Base-by-base conservation (phyloP, 2,113 vertebrate genomes). In the Rhinolophus ferrumequinum region DNA sequence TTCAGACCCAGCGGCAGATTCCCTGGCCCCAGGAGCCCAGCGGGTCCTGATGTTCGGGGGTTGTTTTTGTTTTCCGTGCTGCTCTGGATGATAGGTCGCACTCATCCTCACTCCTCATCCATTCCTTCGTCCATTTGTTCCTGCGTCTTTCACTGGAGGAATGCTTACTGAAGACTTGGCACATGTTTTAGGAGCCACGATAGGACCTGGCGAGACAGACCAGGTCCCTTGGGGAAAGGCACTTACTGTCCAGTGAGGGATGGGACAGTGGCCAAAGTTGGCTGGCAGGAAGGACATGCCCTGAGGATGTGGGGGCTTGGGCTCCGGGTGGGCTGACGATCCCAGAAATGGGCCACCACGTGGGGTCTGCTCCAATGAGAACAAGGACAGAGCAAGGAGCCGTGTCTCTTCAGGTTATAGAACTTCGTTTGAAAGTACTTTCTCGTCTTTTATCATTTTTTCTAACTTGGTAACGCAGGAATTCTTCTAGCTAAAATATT, bases 191-290 rank as follows among this genome's bases (percentile, higher is more conserved):
- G 38, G 33, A 22, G 62, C 44, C 47, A 2, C 3, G 21, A 12
- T 15, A 50, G 64, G 60, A 9, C 19, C 6, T 22, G 28, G 30
- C 0, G 11, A 44, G 77, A 38, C 41, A 21, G 79, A 22, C 81
- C 19, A 21, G 30, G 44, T 10, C 76, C 41, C 11, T n/a, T 3
- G 38, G 11, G 28, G 60, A 38, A 26, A 41, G 26, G 30, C 58
- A 19, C 58, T 30, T 15, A 24, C 28, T 9, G 41, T n/a, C 19
- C 38, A 14, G 50, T 11, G 56, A 30, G 79, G 35, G 56, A 15
- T 7, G n/a, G 11, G 38, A 21, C 1, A 2, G 5, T 0, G 11
- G 13, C 22, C 13, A 21, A 3, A 38, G 38, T 15, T 18, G 24
- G 38, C 70, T 44, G 38, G 70, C 24, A 22, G 70, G 69, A 14